Percentiles rank a stretch among this genome's conserved stretches.
phyloP scores from a whole-genome alignment of 2,888 invertebrate species.

The Pediacus dermestoides region DNA sequence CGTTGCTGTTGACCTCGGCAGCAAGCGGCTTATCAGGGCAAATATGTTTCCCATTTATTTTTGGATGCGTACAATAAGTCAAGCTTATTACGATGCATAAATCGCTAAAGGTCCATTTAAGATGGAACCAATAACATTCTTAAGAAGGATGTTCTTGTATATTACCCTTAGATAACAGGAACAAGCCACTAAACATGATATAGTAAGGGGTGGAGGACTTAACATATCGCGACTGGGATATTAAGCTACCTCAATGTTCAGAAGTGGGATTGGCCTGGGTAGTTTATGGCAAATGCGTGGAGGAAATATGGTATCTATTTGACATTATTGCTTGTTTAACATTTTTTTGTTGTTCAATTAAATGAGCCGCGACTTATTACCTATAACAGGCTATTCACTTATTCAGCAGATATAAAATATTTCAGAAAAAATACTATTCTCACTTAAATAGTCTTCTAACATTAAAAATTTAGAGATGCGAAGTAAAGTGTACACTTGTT shows the following conservation, averaged over 20 bases:
- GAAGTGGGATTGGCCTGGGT: constrained; percentile 12
- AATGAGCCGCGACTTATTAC: too few species aligned
- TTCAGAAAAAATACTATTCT: too few species aligned
- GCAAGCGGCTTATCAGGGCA: constrained; percentile 16
- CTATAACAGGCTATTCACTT: too few species aligned
- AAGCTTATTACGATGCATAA: constrained; percentile 40
- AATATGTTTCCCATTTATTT: constrained; percentile 23
- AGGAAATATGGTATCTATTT: constrained; percentile 15
- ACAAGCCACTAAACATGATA: constrained; percentile 46
- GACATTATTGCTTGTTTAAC: constrained; percentile 6
- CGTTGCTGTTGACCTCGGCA: constrained; percentile 14
- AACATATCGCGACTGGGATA: constrained; percentile 26
- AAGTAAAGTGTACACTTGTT: too few species aligned
- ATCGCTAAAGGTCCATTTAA: constrained; percentile 41
- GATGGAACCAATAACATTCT: constrained; percentile 42
- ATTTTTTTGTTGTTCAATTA: too few species aligned
- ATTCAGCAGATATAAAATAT: too few species aligned
- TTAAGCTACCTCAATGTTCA: constrained; percentile 20
- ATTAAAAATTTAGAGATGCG: too few species aligned
- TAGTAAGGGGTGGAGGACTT: constrained; percentile 28
- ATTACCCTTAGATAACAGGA: constrained; percentile 43
- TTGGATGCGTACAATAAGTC: constrained; percentile 18
- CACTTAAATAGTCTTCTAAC: too few species aligned
- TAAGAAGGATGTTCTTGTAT: constrained; percentile 41
- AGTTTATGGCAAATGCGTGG: constrained; percentile 14